A percentile compares a stretch with the other conserved stretches of the same genome.
Conservation (phyloP, 2,797 vertebrate genomes). For the Mallotus villosus region DNA sequence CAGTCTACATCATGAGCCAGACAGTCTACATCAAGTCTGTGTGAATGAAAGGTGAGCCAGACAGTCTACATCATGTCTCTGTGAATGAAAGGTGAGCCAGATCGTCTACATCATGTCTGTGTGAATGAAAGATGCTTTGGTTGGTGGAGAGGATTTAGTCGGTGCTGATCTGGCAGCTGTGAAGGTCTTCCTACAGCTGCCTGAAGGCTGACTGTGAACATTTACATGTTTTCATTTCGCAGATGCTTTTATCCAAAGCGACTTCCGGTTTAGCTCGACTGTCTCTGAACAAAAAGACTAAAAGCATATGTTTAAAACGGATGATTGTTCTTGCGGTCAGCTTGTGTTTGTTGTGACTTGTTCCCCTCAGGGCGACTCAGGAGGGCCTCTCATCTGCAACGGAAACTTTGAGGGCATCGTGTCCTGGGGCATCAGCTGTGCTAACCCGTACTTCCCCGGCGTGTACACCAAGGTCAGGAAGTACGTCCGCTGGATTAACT, state of each 20-base stretch:
- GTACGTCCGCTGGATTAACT: constrained; percentile 72
- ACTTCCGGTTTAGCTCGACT: not conserved
- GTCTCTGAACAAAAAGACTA: not conserved
- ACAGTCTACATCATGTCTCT: too few relatives aligned
- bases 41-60: constrained; percentile 69
- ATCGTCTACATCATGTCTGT: not conserved
- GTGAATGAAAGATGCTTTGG: not conserved
- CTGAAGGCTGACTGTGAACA: not conserved
- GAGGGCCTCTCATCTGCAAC: constrained; percentile 77
- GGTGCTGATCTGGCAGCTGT: not conserved
- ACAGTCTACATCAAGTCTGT: too few relatives aligned
- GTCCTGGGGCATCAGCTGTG: constrained; percentile 80
- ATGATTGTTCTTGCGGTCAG: too few relatives aligned
- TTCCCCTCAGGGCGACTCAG: constrained; percentile 75
- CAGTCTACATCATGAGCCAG: constrained; percentile 42
- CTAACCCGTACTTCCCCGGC: constrained; percentile 71
- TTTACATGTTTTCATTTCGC: too few relatives aligned
- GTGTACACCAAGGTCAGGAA: constrained; percentile 78
- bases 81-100: constrained; percentile 69
- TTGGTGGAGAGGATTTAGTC: constrained; percentile 1
- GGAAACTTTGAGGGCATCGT: constrained; percentile 77
- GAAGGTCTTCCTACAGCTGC: not conserved
- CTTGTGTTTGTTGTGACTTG: too few relatives aligned
- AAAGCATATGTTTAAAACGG: not conserved
- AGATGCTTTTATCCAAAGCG: too few relatives aligned